phyloP scores from a whole-genome alignment of 2,888 invertebrate genomes.

The Cosmia trapezina region DNA sequence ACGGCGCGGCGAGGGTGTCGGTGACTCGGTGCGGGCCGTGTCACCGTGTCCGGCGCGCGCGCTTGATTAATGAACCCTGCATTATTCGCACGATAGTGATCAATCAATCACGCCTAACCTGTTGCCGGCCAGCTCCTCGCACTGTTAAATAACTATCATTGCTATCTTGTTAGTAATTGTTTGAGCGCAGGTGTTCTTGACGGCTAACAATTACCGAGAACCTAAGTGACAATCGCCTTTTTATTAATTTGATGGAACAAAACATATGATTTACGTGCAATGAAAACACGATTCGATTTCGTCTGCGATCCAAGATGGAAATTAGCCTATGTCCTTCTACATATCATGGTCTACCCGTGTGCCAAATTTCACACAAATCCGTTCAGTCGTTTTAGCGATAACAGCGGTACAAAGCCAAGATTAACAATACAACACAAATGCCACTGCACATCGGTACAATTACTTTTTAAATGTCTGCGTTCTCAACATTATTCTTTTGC shows the following conservation, averaged over 20 bases:
- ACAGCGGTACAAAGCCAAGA: constrained; percentile 27
- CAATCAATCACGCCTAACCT: constrained; percentile 75
- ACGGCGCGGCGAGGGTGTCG: constrained; percentile 42
- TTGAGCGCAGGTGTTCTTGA: constrained; percentile 43
- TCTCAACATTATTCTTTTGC: constrained; percentile 36
- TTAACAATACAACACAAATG: constrained; percentile 40
- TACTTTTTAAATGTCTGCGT: constrained; percentile 45
- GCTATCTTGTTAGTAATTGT: constrained; percentile 57
- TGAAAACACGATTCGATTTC: constrained; percentile 10
- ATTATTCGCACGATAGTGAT: constrained; percentile 73
- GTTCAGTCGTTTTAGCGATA: background rate
- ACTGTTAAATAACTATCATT: constrained; percentile 63
- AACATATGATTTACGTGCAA: constrained; percentile 18
- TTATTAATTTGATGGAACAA: constrained; percentile 18
- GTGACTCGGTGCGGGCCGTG: constrained; percentile 32
- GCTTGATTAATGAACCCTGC: constrained; percentile 74
- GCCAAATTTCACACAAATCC: too few species aligned
- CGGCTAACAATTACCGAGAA: constrained; percentile 17
- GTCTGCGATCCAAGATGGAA: too few species aligned
- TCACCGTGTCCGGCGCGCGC: constrained; percentile 49
- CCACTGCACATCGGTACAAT: constrained; percentile 31
- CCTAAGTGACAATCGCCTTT: constrained; percentile 17
- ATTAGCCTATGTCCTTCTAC: too few species aligned
- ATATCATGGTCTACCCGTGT: too few species aligned
- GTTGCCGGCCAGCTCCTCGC: constrained; percentile 63